A percentile compares a stretch with the other conserved stretches of the same genome.
Evolutionary conservation across 2,888 invertebrate species (phyloP).

Genomic region (Drosophila quinaria): DNA sequence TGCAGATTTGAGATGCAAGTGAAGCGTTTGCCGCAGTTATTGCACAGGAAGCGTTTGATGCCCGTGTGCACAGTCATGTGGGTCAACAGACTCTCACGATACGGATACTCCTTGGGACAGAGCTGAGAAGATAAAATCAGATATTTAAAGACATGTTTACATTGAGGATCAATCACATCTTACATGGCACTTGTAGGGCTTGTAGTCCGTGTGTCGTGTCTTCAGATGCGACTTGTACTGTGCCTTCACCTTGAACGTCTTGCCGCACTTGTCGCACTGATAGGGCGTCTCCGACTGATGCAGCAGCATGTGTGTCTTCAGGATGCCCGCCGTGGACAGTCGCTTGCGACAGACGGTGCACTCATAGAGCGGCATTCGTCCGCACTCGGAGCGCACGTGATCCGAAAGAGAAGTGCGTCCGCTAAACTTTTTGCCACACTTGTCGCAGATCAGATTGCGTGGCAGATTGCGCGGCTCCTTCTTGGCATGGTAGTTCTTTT

Average conservation of each 20-base stretch:
- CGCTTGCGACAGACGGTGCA: slow-evolving; percentile 85
- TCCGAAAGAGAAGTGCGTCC: slow-evolving; percentile 85
- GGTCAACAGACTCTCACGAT: slow-evolving; percentile 86
- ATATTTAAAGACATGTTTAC: neutral
- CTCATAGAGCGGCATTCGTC: slow-evolving; percentile 83
- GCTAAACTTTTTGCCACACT: slow-evolving; percentile 84
- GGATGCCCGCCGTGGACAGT: slow-evolving; percentile 85
- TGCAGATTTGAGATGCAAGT: slow-evolving; percentile 87
- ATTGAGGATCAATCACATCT: slow-evolving; percentile 26
- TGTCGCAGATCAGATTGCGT: slow-evolving; percentile 84
- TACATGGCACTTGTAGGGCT: slow-evolving; percentile 86
- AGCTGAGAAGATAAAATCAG: slow-evolving; percentile 57
- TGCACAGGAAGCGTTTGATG: slow-evolving; percentile 86
- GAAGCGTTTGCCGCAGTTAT: slow-evolving; percentile 86
- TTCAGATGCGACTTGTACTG: slow-evolving; percentile 84
- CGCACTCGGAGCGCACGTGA: slow-evolving; percentile 86
- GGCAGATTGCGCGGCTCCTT: slow-evolving; percentile 74
- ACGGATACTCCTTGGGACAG: slow-evolving; percentile 86
- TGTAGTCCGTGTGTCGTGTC: slow-evolving; percentile 86
- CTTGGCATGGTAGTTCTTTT: slow-evolving; percentile 77
- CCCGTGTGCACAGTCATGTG: slow-evolving; percentile 87
- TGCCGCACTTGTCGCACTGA: slow-evolving; percentile 84
- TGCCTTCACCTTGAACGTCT: slow-evolving; percentile 84
- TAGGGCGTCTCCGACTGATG: slow-evolving; percentile 85
- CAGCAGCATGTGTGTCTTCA: slow-evolving; percentile 86